A percentile compares a stretch with the other conserved stretches of the same genome.
These are phyloP conservation scores for Herpetotheres cachinnans DNA, from an alignment of 2,113 vertebrate genomes.

Conservation along the genomic window DNA sequence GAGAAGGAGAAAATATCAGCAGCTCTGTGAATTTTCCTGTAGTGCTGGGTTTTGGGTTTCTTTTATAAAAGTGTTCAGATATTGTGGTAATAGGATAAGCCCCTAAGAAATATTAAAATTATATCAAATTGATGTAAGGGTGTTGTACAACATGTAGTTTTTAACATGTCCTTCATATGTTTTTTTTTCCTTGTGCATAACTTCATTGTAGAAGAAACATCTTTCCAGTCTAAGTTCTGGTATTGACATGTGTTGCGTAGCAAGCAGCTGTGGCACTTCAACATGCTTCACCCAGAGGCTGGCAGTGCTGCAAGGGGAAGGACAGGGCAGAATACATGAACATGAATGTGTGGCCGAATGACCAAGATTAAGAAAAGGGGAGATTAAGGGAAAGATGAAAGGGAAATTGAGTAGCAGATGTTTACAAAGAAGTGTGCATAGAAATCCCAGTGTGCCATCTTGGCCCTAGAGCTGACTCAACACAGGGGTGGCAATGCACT, in stretches of 20 bases:
- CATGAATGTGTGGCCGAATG: too few relatives aligned
- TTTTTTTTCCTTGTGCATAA: background rate
- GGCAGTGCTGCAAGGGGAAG: background rate
- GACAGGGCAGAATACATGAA: rapidly evolving
- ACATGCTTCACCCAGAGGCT: background rate
- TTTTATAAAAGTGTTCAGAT: background rate
- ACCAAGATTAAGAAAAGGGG: background rate
- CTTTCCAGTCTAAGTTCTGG: background rate
- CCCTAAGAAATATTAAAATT: background rate
- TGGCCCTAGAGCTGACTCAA: background rate
- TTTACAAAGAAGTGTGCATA: background rate
- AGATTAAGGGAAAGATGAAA: background rate
- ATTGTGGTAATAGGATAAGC: background rate
- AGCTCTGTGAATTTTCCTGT: background rate
- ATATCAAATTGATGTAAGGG: background rate
- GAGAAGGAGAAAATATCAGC: background rate
- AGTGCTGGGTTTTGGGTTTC: background rate
- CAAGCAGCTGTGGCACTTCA: background rate
- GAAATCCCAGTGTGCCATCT: background rate
- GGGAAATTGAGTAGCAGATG: too few relatives aligned
- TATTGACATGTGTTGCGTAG: rapidly evolving
- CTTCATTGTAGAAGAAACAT: background rate
- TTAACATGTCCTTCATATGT: background rate
- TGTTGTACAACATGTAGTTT: background rate
- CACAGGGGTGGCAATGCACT: background rate